A percentile compares a stretch with the other conserved stretches of the same genome.
Conservation (phyloP, 2,113 vertebrate genomes). For the Struthidea cinerea region DNA sequence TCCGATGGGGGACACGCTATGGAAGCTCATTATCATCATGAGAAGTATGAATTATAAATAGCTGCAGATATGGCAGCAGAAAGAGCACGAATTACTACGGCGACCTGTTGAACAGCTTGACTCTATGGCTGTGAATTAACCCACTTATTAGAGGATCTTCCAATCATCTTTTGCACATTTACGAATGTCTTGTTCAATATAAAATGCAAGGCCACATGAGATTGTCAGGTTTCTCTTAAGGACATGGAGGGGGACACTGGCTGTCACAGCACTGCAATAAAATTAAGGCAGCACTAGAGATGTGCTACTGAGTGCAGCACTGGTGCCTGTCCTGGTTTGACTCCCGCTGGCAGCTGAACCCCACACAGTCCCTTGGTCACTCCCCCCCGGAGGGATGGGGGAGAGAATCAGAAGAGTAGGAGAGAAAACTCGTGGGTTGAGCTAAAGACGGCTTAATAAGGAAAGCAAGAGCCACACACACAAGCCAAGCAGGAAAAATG, state of each 20-base stretch:
- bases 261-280: neutral
- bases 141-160: neutral
- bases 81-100: neutral
- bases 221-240: neutral
- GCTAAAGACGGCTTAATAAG: neutral
- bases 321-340: neutral
- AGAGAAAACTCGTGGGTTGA: neutral
- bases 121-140: neutral
- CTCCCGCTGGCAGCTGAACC: neutral
- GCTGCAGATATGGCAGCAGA: neutral
- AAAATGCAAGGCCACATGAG: neutral
- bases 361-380: neutral
- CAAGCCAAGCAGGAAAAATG: neutral
- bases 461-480: neutral
- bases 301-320: neutral
- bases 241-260: neutral
- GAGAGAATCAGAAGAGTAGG: neutral
- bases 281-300: fast-evolving
- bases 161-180: neutral
- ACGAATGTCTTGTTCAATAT: neutral
- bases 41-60: slow-evolving; percentile 22
- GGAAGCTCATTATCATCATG: neutral
- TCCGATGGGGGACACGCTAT: fast-evolving
- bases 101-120: neutral
- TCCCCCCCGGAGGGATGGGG: neutral